Percentiles rank a stretch among this genome's conserved stretches.
Conservation (phyloP, 2,888 invertebrate genomes). For the Muscina levida region DNA sequence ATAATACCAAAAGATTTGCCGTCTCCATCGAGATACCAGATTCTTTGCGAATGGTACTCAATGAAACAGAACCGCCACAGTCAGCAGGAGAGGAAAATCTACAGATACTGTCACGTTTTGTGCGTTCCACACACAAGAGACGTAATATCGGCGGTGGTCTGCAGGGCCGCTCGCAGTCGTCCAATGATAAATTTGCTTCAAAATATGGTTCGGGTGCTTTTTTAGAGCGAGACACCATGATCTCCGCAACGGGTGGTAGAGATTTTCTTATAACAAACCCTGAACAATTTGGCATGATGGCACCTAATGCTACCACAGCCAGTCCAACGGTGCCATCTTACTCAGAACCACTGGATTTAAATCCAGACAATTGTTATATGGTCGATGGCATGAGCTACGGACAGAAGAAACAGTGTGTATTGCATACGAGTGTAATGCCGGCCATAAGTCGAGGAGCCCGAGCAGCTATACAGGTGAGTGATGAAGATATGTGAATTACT, state of each 20-base stretch:
- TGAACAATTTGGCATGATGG: conserved; percentile 69
- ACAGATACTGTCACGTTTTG: conserved; percentile 72
- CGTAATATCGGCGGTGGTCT: conserved; percentile 72
- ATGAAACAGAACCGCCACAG: conserved; percentile 61
- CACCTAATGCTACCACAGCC: conserved; percentile 69
- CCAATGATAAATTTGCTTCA: conserved; percentile 68
- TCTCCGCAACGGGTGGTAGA: conserved; percentile 71
- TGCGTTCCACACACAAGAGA: conserved; percentile 75
- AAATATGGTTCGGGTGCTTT: conserved; percentile 71
- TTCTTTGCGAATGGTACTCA: conserved; percentile 73
- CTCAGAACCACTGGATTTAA: conserved; percentile 77
- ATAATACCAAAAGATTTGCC: conserved; percentile 77
- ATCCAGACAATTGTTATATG: conserved; percentile 78
- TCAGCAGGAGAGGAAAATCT: conserved; percentile 64
- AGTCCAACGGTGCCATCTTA: conserved; percentile 72
- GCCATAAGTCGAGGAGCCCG: conserved; percentile 80
- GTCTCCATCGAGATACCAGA: conserved; percentile 78
- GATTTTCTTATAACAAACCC: conserved; percentile 74
- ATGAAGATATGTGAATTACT: neutral
- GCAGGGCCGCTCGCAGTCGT: conserved; percentile 62
- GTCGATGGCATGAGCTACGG: conserved; percentile 77
- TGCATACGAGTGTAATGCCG: conserved; percentile 79
- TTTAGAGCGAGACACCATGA: conserved; percentile 72
- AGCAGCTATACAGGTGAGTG: conserved; percentile 78
- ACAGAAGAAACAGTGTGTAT: conserved; percentile 78